phyloP scores from a whole-genome alignment of 2,113 vertebrate species.

The Brienomyrus brachyistius region DNA sequence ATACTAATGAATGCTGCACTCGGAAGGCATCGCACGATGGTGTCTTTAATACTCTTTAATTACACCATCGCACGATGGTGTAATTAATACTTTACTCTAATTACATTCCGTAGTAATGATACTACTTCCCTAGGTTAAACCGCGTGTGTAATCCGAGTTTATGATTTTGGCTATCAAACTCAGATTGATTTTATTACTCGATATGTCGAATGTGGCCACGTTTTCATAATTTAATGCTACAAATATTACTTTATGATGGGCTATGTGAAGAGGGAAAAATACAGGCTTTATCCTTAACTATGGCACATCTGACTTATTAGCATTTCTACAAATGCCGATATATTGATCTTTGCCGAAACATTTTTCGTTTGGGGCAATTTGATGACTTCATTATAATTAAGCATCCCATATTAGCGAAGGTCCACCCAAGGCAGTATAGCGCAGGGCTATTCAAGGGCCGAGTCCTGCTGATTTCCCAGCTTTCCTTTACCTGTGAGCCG shows the following conservation, averaged over 20 bases:
- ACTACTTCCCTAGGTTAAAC: background rate
- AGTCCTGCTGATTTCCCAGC: too few species aligned
- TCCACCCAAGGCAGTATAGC: background rate
- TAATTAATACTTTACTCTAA: background rate
- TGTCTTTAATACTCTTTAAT: background rate
- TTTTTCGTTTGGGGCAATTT: background rate
- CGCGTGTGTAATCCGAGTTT: background rate
- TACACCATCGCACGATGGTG: background rate
- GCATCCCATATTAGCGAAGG: background rate
- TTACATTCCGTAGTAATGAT: background rate
- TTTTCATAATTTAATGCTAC: background rate
- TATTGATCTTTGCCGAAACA: background rate
- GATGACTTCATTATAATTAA: background rate
- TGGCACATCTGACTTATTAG: background rate
- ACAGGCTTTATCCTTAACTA: background rate
- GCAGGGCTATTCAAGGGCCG: too few species aligned
- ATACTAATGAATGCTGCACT: background rate
- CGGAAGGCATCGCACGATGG: background rate
- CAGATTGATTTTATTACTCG: background rate
- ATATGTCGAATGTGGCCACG: background rate
- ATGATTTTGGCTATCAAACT: background rate
- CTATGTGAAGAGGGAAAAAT: background rate
- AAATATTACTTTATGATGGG: background rate
- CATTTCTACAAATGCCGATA: background rate
- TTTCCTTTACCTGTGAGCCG: too few species aligned